Conservation (phyloP, 2,113 vertebrate species). For the Cochlearius cochlearius region DNA sequence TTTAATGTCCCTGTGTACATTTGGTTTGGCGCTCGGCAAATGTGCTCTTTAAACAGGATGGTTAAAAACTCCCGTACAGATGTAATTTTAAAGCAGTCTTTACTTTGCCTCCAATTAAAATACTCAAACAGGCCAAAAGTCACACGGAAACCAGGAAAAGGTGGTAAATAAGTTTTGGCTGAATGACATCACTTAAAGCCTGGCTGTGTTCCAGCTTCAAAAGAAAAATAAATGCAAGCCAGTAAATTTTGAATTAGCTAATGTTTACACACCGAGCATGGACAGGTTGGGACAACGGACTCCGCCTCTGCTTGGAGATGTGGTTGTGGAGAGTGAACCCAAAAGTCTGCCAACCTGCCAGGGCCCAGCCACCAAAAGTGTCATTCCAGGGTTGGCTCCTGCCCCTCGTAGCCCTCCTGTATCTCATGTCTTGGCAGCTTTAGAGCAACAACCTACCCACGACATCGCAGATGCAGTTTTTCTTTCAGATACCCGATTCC, state of each 20-base stretch:
- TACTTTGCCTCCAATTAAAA: constrained; percentile 17
- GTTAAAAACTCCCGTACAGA: neutral
- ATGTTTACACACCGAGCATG: rapidly evolving
- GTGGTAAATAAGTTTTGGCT: neutral
- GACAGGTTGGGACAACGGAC: neutral
- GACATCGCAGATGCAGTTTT: rapidly evolving
- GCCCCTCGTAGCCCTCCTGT: neutral
- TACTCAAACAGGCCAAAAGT: neutral
- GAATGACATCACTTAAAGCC: neutral
- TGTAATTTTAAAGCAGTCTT: neutral
- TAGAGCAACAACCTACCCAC: neutral
- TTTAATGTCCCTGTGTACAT: neutral
- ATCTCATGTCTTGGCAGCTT: rapidly evolving
- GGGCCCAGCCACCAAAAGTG: neutral
- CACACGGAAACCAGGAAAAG: neutral
- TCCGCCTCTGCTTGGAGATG: neutral
- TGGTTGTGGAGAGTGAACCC: neutral
- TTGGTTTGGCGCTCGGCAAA: neutral
- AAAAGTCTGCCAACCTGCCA: neutral
- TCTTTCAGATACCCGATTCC: rapidly evolving
- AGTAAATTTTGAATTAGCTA: neutral
- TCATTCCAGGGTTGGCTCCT: neutral
- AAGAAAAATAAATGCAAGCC: neutral
- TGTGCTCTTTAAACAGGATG: neutral
- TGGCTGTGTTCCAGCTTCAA: neutral